phyloP scores from a whole-genome alignment of 1,140 invertebrate species.

The Paraescarpia echinospica region DNA sequence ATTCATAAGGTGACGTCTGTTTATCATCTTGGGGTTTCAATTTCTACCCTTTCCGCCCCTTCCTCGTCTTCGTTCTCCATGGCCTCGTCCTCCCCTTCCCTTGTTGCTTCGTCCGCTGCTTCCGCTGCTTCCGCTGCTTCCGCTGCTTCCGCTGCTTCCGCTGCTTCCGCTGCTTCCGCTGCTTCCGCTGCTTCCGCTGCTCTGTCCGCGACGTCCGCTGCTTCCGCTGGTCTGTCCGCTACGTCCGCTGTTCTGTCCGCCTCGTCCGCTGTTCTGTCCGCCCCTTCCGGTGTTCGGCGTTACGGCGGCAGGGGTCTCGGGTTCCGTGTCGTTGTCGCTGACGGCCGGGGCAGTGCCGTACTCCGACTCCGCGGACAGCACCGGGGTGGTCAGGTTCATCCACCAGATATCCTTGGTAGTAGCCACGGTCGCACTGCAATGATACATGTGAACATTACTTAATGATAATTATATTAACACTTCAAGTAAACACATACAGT shows the following conservation, averaged over 20 bases:
- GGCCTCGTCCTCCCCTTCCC: too few species aligned
- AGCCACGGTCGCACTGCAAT: not conserved
- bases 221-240: not conserved
- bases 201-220: too few species aligned
- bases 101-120: too few species aligned
- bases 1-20: not conserved
- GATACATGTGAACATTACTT: not conserved
- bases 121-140: too few species aligned
- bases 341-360: not conserved
- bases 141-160: too few species aligned
- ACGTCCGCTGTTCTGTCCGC: not conserved
- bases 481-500: too few species aligned
- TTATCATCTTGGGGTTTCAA: not conserved
- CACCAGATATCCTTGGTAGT: not conserved
- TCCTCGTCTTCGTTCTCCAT: not conserved
- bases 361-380: not conserved
- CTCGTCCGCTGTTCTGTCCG: not conserved
- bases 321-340: not conserved
- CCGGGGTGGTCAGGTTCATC: not conserved
- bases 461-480: not conserved
- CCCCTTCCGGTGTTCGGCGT: not conserved
- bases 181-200: too few species aligned
- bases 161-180: too few species aligned
- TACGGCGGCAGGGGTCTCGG: not conserved
- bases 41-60: not conserved